A percentile compares a stretch with the other conserved stretches of the same genome.
Conservation (phyloP, 2,797 vertebrate genomes). For the Triplophysa yarkandensis region DNA sequence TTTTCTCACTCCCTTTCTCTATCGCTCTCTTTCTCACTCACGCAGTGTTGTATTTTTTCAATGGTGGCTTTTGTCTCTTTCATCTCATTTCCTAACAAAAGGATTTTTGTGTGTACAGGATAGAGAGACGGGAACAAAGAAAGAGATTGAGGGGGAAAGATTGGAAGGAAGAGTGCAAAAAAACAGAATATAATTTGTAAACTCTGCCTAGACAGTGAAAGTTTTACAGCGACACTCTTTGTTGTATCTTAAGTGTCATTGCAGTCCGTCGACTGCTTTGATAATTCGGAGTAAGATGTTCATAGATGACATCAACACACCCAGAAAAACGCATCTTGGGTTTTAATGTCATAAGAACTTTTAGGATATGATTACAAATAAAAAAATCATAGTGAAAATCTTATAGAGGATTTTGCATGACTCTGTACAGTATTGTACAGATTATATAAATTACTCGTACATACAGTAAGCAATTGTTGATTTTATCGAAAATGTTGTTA, state of each 20-base stretch:
- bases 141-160: conserved; percentile 58
- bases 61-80: conserved; percentile 84
- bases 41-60: conserved; percentile 72
- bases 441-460: too few species aligned
- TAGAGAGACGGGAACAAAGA: conserved; percentile 63
- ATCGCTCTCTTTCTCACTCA: conserved; percentile 40
- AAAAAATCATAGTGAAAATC: too few species aligned
- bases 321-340: neutral
- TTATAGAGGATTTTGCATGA: too few species aligned
- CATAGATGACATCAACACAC: neutral
- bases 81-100: conserved; percentile 76
- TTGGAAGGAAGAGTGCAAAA: conserved; percentile 65
- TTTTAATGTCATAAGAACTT: too few species aligned
- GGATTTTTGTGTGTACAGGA: conserved; percentile 75
- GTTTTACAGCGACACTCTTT: neutral
- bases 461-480: too few species aligned
- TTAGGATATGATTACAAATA: too few species aligned
- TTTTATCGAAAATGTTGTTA: too few species aligned
- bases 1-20: conserved; percentile 55
- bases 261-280: neutral
- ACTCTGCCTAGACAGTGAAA: neutral
- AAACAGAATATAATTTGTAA: conserved; percentile 33
- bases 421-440: too few species aligned
- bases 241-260: neutral
- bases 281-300: neutral